These are phyloP conservation scores for Tyrophagus putrescentiae DNA, from an alignment of 1,140 invertebrate species.

Conservation along the genomic window DNA sequence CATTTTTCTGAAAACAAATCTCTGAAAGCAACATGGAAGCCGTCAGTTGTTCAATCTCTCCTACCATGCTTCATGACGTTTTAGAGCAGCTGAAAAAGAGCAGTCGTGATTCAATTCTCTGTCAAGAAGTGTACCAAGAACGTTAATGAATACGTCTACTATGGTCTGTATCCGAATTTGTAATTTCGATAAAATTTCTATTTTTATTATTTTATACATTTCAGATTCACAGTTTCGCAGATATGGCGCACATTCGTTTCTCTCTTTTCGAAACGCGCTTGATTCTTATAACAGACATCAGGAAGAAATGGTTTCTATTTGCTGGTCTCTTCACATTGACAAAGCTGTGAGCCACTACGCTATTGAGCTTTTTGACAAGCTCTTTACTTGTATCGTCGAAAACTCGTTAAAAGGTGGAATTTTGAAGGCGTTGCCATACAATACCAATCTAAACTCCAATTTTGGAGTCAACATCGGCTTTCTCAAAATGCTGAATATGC, in stretches of 20 bases:
- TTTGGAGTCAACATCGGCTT: neutral
- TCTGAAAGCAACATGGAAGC: slow-evolving; percentile 1
- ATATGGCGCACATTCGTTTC: neutral
- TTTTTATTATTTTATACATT: too few species aligned
- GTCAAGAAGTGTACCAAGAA: too few species aligned
- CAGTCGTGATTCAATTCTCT: neutral
- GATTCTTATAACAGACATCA: neutral
- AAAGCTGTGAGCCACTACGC: neutral
- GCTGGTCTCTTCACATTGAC: neutral
- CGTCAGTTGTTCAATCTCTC: neutral
- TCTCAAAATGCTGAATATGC: neutral
- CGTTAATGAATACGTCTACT: neutral
- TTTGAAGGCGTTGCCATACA: neutral
- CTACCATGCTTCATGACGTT: neutral
- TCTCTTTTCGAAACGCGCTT: neutral
- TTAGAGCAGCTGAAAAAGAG: neutral
- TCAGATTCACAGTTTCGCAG: neutral
- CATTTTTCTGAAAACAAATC: too few species aligned
- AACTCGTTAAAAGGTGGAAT: neutral
- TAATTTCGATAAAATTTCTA: too few species aligned
- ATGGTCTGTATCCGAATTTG: too few species aligned
- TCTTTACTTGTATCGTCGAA: neutral
- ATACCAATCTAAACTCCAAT: neutral
- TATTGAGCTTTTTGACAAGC: slow-evolving; percentile 3
- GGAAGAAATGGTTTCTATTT: neutral